Percentiles rank a stretch among this genome's conserved stretches.
Evolutionary conservation across 2,113 vertebrate genomes (phyloP).

Genomic region (Pelobates fuscus): DNA sequence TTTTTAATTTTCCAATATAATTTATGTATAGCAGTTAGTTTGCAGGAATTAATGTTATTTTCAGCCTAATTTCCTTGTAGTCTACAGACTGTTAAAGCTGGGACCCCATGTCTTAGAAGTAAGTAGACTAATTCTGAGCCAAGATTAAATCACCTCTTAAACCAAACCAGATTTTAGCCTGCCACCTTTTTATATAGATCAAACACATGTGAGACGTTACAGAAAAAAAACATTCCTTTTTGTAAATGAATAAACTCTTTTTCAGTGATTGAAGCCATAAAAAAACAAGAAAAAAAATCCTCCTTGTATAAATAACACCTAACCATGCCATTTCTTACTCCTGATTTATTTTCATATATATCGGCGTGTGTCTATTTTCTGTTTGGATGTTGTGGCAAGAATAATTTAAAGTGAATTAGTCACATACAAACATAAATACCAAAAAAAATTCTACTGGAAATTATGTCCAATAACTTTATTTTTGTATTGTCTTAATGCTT

Average conservation of each 20-base stretch:
- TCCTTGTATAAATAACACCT: too few species aligned
- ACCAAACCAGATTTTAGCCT: conserved; percentile 50
- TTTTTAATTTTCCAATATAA: neutral
- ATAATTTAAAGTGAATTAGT: too few species aligned
- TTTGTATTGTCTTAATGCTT: too few species aligned
- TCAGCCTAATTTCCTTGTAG: conserved; percentile 37
- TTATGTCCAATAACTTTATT: too few species aligned
- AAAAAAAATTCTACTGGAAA: too few species aligned
- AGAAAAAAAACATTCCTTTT: conserved; percentile 45
- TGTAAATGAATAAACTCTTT: conserved; percentile 46
- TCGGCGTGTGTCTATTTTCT: too few species aligned
- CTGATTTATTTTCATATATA: too few species aligned
- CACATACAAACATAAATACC: too few species aligned
- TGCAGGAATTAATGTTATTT: conserved; percentile 19
- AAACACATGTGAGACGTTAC: conserved; percentile 44
- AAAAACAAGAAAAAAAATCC: neutral
- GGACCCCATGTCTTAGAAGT: conserved; percentile 34
- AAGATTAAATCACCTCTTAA: conserved; percentile 50
- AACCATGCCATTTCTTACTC: too few species aligned
- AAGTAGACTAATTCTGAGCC: conserved; percentile 42
- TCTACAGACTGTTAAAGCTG: conserved; percentile 33
- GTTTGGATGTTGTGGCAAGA: too few species aligned
- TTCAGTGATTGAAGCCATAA: neutral
- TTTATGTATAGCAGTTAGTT: neutral
- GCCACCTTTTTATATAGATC: conserved; percentile 43